phyloP scores from a whole-genome alignment of 1,140 invertebrate species.

The Nephotettix cincticeps region DNA sequence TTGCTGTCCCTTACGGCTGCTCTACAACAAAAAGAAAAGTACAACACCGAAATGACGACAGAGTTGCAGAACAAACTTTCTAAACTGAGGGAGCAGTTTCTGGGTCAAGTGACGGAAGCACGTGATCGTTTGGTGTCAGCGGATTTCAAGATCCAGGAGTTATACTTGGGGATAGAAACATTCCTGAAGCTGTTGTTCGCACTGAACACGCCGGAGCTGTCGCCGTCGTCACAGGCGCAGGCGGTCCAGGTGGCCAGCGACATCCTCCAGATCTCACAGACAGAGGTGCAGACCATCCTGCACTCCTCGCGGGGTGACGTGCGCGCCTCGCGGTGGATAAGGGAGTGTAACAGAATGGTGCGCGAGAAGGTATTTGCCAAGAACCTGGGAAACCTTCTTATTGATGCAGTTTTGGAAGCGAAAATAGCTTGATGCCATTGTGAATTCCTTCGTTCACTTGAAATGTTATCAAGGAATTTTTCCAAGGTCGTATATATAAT shows the following conservation, averaged over 20 bases:
- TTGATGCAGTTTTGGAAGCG: too few species aligned
- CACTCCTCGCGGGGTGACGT: background rate
- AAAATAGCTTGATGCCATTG: too few species aligned
- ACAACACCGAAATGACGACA: background rate
- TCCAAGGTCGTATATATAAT: too few species aligned
- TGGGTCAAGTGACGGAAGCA: background rate
- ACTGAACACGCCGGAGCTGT: background rate
- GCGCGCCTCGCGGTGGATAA: background rate
- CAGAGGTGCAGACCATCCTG: background rate
- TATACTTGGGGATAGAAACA: background rate
- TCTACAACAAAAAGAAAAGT: background rate
- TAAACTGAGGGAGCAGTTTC: background rate
- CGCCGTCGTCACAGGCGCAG: background rate
- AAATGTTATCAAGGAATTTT: too few species aligned
- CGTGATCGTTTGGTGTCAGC: background rate
- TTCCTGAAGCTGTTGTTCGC: constrained; percentile 4
- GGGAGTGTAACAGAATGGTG: background rate
- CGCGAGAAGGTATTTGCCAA: too few species aligned
- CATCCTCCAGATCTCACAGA: background rate
- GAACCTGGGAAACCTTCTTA: too few species aligned
- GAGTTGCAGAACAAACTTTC: background rate
- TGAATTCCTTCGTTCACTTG: too few species aligned
- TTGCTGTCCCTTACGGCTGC: background rate
- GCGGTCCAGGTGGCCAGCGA: constrained; percentile 1
- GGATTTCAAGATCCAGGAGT: background rate